These are phyloP conservation scores for Urosaurus nigricauda DNA, from an alignment of 2,797 vertebrate species.

Conservation along the genomic window DNA sequence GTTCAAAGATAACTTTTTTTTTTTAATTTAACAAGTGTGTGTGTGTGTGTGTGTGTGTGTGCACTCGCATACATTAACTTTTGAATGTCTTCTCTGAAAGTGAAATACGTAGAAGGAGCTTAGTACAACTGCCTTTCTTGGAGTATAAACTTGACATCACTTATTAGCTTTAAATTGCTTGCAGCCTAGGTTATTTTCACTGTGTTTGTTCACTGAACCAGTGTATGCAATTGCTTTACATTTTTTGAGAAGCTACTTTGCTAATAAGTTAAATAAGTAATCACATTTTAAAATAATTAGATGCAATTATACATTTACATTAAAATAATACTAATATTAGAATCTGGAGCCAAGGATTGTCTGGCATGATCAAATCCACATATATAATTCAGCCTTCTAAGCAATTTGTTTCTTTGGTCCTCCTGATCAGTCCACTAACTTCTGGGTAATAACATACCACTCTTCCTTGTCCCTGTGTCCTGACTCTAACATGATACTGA, in stretches of 20 bases:
- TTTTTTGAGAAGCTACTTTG: neutral
- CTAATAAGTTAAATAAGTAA: neutral
- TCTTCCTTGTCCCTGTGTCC: neutral
- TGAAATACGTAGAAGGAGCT: slow-evolving; percentile 24
- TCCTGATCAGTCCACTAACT: neutral
- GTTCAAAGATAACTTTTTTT: neutral
- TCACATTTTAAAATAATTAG: neutral
- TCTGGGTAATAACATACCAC: neutral
- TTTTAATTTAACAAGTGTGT: neutral
- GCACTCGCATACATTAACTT: neutral
- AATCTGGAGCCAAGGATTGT: neutral
- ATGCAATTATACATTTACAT: neutral
- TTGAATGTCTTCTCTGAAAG: slow-evolving; percentile 1
- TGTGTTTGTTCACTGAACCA: neutral
- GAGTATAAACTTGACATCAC: neutral
- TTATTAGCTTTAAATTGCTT: slow-evolving; percentile 15
- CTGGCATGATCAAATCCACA: neutral
- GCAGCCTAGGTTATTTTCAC: neutral
- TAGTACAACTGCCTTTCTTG: neutral
- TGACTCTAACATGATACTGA: neutral
- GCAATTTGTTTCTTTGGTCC: neutral
- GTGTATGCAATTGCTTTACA: neutral
- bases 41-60: neutral
- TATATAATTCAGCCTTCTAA: neutral
- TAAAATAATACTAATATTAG: neutral